Conservation (phyloP, 2,888 invertebrate genomes). For the Hypomecis punctinalis region DNA sequence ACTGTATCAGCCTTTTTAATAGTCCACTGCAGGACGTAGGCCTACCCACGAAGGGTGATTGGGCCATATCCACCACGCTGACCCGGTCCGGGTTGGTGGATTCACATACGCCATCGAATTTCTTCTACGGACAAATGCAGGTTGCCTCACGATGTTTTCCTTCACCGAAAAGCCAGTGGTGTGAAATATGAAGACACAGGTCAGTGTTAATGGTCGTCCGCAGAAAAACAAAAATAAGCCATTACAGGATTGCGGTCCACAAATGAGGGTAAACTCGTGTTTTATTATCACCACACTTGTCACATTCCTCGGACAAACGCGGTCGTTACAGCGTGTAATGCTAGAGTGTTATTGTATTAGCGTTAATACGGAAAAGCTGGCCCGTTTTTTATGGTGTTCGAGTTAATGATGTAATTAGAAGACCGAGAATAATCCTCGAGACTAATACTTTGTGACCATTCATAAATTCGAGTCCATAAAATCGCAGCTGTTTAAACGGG, state of each 20-base stretch:
- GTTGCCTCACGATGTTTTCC: no score
- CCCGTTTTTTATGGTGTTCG: conserved; percentile 12
- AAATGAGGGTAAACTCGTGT: conserved; percentile 52
- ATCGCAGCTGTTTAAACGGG: not conserved
- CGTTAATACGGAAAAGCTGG: conserved; percentile 16
- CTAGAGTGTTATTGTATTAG: conserved; percentile 31
- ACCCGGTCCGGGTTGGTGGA: no score
- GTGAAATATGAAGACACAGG: no score
- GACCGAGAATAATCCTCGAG: conserved; percentile 2
- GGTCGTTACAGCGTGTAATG: conserved; percentile 27
- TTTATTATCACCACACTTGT: conserved; percentile 54
- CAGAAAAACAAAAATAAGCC: conserved; percentile 32
- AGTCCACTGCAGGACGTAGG: no score
- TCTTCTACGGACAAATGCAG: no score
- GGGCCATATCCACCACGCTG: no score
- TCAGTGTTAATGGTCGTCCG: not conserved
- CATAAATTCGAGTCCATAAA: not conserved
- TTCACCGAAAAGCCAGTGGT: no score
- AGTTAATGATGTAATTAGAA: conserved; percentile 15
- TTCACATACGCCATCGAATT: no score
- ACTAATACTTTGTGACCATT: not conserved
- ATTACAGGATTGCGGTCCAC: conserved; percentile 32
- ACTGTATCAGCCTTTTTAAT: no score
- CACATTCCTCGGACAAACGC: conserved; percentile 33
- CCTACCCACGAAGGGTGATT: no score